Evolutionary conservation across 2,797 vertebrate genomes (phyloP), one percentile per base, ranked within the genome.

Genomic region (Lagorchestes hirsutus): DNA sequence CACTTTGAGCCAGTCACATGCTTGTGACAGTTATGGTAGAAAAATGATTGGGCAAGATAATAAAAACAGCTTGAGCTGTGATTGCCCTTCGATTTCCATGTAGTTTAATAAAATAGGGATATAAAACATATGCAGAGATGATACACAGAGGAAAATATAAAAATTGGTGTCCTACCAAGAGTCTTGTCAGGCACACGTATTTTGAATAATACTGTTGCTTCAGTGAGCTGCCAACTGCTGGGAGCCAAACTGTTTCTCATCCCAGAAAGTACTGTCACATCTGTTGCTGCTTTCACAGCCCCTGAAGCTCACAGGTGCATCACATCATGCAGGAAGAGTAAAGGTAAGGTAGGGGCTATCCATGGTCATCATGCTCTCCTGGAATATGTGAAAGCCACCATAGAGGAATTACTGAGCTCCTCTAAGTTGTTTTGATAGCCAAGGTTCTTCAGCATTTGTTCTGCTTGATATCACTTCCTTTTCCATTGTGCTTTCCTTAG

Each of bases 81-180:
- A 82, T 82, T 82, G 74, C 74, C 74, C 74, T 82, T 82, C 74
- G n/a, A 82, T 46, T 82, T 82, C 74, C 40, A 82, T 46, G 40
- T 46, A 82, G 74, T 82, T 82, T 82, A 82, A 82, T 82, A 46
- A 82, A 82, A 82, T 82, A 82, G 74, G 40, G 40, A 82, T 82
- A 82, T 82, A 82, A 82, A 82, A 82, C 40, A 82, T 82, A 82
- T 92, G 93, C 9, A 94, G 29, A 91, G 67, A 96, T 90, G n/a
- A 90, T 28, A 82, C 27, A 90, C 6, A 18, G 56, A 54, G 0
- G 22, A 93, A 91, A 93, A 54, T 74, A 24, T 55, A 29, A 56
- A 87, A 93, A 62, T n/a, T 3, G 59, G 94, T 93, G 57, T 58
- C 2, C 5, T 92, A 40, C 58, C 9, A 96, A 82, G 34, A 90